Evolutionary conservation across 2,888 invertebrate genomes (phyloP), one percentile per base, ranked within the genome.

Genomic region (Drosophila neotestacea): DNA sequence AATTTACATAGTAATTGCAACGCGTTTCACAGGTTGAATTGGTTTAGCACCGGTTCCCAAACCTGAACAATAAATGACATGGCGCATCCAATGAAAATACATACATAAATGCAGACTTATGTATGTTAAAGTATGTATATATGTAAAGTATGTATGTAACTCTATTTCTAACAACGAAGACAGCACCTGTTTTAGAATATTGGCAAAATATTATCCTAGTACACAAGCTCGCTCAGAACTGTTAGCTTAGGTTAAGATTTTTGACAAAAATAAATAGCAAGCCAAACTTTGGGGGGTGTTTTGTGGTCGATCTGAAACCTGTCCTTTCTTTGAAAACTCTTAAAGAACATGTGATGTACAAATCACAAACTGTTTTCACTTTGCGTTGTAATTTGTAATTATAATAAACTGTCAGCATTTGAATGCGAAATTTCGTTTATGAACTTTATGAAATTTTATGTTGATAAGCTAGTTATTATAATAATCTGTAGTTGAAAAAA

Each of bases 1-100:
- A 67, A 79, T 79, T 79, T 75, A 72, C 79, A 79, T 79, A 27
- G 60, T 68, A 76, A 68, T 73, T 62, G 70, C 65, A 59, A 61
- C 54, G 52, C 32, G 64, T 55, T 56, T 74, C 60, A 47, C 51
- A 54, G 64, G 48, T 64, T 51, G 38, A 42, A 13, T 47, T 56
- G 27, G 47, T 22, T 60, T 34, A 41, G 54, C 50, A 50, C 51
- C 38, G 44, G 42, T 64, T 38, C 34, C 54, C 52, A 67, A 77
- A 66, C 79, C 34, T 66, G 52, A 42, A 71, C 32, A 50, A 56
- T 70, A 68, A 65, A 58, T 56, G 47, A 61, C 47, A 54, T 9
- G 32, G 46, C n/a, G 42, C 51, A 70, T 55, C 65, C 62, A 54
- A 46, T 28, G 44, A 22, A 22, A 22, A 22, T 22, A 22, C 22